Percentiles rank a stretch among this genome's conserved stretches.
These are phyloP conservation scores for Oreochromis spilurus DNA, from an alignment of 2,113 vertebrate species.

Conservation along the genomic window DNA sequence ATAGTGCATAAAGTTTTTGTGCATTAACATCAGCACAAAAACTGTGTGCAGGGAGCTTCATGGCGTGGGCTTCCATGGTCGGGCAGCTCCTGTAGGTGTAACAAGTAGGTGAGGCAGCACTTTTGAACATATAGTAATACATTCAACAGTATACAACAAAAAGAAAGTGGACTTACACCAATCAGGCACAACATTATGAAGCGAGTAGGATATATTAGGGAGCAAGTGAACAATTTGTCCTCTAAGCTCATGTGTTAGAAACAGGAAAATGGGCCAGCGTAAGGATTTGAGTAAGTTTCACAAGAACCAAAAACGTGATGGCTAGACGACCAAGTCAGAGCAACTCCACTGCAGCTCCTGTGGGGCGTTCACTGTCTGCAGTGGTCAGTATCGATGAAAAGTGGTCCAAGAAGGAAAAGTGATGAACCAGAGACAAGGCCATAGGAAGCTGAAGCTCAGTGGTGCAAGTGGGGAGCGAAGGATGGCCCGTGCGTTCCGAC, in stretches of 20 bases:
- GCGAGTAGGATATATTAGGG: background rate
- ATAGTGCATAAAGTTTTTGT: background rate
- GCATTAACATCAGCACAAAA: background rate
- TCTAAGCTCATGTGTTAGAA: too few relatives aligned
- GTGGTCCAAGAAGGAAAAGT: background rate
- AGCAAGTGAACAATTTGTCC: background rate
- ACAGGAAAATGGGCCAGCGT: too few relatives aligned
- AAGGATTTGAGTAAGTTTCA: too few relatives aligned
- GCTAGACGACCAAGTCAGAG: too few relatives aligned
- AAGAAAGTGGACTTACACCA: background rate
- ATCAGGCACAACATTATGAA: background rate
- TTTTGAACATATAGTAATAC: background rate
- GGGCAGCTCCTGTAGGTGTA: background rate
- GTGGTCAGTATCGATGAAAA: background rate
- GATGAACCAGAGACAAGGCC: background rate
- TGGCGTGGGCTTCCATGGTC: too few relatives aligned
- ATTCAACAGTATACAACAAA: background rate
- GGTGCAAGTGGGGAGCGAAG: background rate
- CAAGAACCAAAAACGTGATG: too few relatives aligned
- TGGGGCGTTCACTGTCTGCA: too few relatives aligned
- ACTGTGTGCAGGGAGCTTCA: background rate
- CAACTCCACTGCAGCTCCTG: too few relatives aligned
- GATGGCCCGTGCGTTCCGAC: background rate
- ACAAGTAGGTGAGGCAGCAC: background rate
- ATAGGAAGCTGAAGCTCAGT: background rate